Base-by-base conservation (phyloP, 1,140 invertebrate species). In the Branchinecta lindahli region DNA sequence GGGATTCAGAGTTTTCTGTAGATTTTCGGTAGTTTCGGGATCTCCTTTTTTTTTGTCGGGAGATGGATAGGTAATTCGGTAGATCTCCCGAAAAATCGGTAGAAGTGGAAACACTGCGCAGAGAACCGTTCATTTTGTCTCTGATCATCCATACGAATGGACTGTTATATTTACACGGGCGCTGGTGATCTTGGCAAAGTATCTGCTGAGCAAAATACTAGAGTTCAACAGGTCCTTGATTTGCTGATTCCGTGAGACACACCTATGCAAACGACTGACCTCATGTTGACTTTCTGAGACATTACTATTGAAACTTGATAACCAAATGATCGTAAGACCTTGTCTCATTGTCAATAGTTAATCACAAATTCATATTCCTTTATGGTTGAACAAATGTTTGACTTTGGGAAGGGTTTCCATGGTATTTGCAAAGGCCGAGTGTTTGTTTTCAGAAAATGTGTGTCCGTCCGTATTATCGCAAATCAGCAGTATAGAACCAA, bases 291-390 rank as follows among this genome's bases (percentile, higher is more conserved):
- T 61, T 61, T 15, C 52, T 61, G 18, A 6, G 18, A 20, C 52
- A 61, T 61, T 61, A 61, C 52, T 61, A 61, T 61, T 6, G 52
- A 61, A 61, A 61, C 6, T 3, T 61, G 52, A 61, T 61, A 61
- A 61, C 52, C 18, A 20, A 61, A 61, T 20, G 52, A 61, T 61
- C 52, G 6, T 61, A 61, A 61, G 2, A 61, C 52, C 52, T 61
- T 61, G 52, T 61, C 52, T 2, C 52, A 3, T 61, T 61, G 52
- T 61, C 52, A 61, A 61, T 20, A 61, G 12, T 61, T 3, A 61
- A 61, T 61, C 52, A 61, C 52, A 61, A 61, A 61, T 61, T 61
- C 52, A 61, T 61, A 61, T 61, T 61, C 52, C 52, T 61, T 61
- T 61, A 61, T 61, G 52, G 6, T 61, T 61, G 52, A 61, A 6